Base-by-base conservation (phyloP, 1,140 invertebrate genomes). In the Notospermus geniculatus region DNA sequence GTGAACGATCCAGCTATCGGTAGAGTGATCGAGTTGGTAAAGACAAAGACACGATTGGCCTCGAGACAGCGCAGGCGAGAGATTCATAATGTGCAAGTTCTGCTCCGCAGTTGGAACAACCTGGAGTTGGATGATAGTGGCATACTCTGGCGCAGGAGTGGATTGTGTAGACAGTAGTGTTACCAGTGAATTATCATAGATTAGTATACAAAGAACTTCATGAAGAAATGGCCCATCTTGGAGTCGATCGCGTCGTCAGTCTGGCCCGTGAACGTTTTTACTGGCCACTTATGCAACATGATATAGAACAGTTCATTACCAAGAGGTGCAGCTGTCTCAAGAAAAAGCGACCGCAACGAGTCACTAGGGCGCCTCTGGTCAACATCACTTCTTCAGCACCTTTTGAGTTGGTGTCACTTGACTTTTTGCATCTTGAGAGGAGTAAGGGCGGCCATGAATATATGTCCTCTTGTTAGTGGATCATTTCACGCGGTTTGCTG, bases 361-460 rank as follows among this genome's bases (percentile, higher is more conserved):
- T 45, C 30, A 29, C 9, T 13, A 19, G 30, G 28, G 64, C 66
- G 39, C 58, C 58, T 29, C 9, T 63, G 19, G n/a, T 60, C 23
- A 39, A 29, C 0, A 66, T 67, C 15, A 11, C 19, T 2, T 59
- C 62, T 0, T 61, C 55, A n/a, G 30, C 54, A 27, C 66, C 62
- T 19, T 61, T 67, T 19, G 54, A 67, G 46, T 53, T 61, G n/a
- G 36, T 63, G 19, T 63, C 41, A 28, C 32, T 62, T 2, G 60
- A 65, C 39, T 65, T 60, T 36, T 58, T 70, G 2, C 53, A 59
- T 50, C 32, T 67, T 23, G 65, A 67, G 54, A 46, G 15, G 11
- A 62, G 29, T 2, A 63, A 56, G 27, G 66, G 60, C 0, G 60
- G 60, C 2, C 50, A 58, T 29, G 55, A 68, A 55, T 61, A 68